phyloP scores from a whole-genome alignment of 2,797 vertebrate genomes.

The Tarsius wallacei region DNA sequence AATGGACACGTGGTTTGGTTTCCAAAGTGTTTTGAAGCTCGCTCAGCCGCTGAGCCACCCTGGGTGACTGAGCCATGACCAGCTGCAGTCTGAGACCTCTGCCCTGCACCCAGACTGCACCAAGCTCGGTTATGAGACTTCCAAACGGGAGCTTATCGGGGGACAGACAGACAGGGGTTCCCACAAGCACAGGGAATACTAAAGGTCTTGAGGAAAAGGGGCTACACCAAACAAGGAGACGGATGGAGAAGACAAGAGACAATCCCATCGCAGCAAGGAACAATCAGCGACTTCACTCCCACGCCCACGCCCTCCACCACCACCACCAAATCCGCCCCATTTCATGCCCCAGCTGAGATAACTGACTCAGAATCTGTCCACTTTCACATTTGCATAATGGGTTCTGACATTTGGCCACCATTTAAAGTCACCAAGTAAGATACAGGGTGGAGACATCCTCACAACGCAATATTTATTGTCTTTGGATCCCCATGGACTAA shows the following conservation, averaged over 20 bases:
- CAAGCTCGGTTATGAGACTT: not conserved
- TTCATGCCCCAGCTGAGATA: not conserved
- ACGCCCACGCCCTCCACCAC: not conserved
- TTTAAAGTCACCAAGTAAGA: constrained; percentile 32
- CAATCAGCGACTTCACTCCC: not conserved
- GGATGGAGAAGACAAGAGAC: not conserved
- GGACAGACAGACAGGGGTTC: not conserved
- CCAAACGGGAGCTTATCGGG: not conserved
- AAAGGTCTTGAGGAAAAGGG: not conserved
- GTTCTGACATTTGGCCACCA: constrained; percentile 50
- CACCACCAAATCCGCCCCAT: not conserved
- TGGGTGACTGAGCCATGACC: not conserved
- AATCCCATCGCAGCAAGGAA: not conserved
- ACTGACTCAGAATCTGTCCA: constrained; percentile 6
- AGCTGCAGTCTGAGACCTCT: not conserved
- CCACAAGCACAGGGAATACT: not conserved
- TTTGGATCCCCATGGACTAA: constrained; percentile 42
- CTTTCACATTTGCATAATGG: constrained; percentile 14
- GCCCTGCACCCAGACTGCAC: not conserved
- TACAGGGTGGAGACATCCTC: constrained; percentile 6
- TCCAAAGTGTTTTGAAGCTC: not conserved
- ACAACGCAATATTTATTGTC: constrained; percentile 66
- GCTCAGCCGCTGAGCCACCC: not conserved
- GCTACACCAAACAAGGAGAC: not conserved
- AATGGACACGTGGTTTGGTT: not conserved